Evolutionary conservation across 1,140 invertebrate species (phyloP).

Genomic region (Diuraphis noxia): DNA sequence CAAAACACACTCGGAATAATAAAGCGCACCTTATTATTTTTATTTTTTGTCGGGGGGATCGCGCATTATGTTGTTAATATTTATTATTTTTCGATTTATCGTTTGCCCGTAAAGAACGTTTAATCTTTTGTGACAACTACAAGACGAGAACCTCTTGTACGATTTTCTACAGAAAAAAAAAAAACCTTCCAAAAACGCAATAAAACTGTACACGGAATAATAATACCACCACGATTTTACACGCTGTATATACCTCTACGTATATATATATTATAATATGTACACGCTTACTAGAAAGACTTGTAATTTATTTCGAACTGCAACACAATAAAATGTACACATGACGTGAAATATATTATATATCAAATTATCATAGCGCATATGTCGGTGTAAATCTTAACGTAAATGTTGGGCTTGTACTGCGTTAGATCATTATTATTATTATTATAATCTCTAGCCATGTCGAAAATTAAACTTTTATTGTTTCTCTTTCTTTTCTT

Average conservation of each 20-base stretch:
- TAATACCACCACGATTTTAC: neutral
- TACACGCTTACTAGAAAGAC: neutral
- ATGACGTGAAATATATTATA: constrained; percentile 1
- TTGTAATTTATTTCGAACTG: neutral
- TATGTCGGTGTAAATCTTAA: constrained; percentile 7
- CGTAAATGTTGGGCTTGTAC: neutral
- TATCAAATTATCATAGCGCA: too few relatives aligned
- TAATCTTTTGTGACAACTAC: neutral
- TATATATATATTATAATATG: neutral
- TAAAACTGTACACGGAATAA: neutral
- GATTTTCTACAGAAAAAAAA: neutral
- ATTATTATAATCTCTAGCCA: neutral
- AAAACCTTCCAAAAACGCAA: neutral
- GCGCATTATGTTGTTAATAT: neutral
- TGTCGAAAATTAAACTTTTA: neutral
- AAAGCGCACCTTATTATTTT: neutral
- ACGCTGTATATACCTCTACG: neutral
- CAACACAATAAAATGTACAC: neutral
- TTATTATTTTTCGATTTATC: neutral
- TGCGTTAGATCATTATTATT: neutral
- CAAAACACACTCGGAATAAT: neutral
- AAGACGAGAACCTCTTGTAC: neutral
- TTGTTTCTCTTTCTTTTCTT: neutral
- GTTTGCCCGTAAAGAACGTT: neutral
- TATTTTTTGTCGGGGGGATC: neutral